These are phyloP conservation scores for Metopolophium dirhodum DNA, from an alignment of 1,140 invertebrate species.

Conservation along the genomic window DNA sequence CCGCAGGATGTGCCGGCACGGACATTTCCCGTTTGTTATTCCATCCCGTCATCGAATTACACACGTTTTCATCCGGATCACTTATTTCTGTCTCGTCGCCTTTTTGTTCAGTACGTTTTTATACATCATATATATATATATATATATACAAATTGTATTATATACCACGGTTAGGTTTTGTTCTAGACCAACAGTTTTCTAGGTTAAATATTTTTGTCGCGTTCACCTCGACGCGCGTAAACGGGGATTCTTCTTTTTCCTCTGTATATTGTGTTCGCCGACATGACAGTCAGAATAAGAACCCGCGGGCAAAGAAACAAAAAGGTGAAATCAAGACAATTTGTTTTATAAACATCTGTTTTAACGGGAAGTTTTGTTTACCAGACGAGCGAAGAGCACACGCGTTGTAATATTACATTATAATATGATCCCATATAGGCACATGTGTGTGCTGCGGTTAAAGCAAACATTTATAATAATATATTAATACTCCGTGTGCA, in stretches of 20 bases:
- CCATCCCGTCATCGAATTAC: neutral
- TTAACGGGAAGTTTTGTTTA: neutral
- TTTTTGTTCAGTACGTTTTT: neutral
- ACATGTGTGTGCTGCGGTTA: neutral
- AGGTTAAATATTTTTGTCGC: neutral
- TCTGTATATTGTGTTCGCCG: neutral
- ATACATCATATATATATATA: neutral
- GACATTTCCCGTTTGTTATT: constrained; percentile 14
- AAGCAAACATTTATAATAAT: neutral
- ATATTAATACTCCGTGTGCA: neutral
- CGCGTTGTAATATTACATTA: neutral
- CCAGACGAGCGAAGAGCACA: neutral
- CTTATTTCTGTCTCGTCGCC: neutral
- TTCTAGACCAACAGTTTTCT: constrained; percentile 6
- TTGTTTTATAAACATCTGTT: neutral
- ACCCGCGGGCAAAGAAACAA: neutral
- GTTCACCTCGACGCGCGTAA: neutral
- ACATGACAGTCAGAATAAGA: neutral
- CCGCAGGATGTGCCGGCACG: constrained; percentile 9
- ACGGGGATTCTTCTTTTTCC: neutral
- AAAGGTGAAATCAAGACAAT: neutral
- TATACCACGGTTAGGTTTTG: neutral
- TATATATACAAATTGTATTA: neutral
- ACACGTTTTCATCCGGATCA: neutral
- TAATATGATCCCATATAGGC: neutral